Base-by-base conservation (phyloP, 2,888 invertebrate genomes). In the Helicoverpa assulta region DNA sequence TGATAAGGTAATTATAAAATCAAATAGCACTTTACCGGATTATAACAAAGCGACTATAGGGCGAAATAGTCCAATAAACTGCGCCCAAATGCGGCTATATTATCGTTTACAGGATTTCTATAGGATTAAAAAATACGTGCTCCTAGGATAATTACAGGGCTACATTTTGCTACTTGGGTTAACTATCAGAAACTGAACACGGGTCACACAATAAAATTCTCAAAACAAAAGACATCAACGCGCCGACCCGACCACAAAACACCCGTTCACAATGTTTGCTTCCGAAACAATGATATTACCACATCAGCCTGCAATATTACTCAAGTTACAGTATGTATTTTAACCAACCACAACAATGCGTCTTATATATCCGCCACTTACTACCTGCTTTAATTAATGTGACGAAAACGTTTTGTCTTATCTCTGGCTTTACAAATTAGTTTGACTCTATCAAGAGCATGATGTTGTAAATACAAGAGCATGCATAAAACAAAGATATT, bases 221-320 rank as follows among this genome's bases (percentile, higher is more conserved):
- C 57, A 62, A 68, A 82, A 88, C 86, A 88, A 88, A 91, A 90
- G 89, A 91, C 77, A 76, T 90, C 85, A 91, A 90, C 90, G 90
- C 89, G 87, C 83, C 63, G 52, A 59, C 26, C 18, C 50, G 8
- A 40, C 51, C 37, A 33, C 18, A 4, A 59, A 16, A 56, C 51
- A 21, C 14, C 14, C 53, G 54, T 50, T 58, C 50, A 37, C 61
- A 14, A 65, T 55, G 43, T 55, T 55, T 29, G 21, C 53, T 79
- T 69, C 53, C 55, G 59, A 66, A 69, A 76, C 58, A 50, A 51
- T 33, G 16, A 60, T 64, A 37, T 67, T 67, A 47, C 56, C n/a
- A 59, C 60, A 60, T 52, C 53, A 10, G 43, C 56, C 43, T 37
- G 16, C 18, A 52, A 5, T 62, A 33, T 10, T 10, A 40, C 40